Evolutionary conservation across 2,113 vertebrate genomes (phyloP), one percentile per base, ranked within the genome.

Genomic region (Neodontobutis hainanensis): DNA sequence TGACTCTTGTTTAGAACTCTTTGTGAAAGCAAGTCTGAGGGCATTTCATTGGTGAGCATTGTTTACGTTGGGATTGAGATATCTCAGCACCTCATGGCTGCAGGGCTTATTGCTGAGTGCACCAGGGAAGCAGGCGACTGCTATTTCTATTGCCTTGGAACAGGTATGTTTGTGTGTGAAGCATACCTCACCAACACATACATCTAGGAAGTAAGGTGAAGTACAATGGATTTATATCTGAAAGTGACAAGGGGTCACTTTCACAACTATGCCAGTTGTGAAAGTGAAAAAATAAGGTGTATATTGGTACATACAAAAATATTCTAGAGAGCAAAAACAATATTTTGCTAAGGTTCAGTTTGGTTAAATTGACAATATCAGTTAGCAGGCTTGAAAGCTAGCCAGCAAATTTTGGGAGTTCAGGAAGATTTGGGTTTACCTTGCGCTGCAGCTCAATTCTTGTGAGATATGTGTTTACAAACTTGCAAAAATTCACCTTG

Each of bases 71-170:
- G 75, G 81, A 81, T 51, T 58, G 70, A 65, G 74, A 59, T 77
- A 61, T 70, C 68, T 84, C 82, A 68, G 55, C 68, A 75, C 73
- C 71, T 74, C 64, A 65, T 75, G 83, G 81, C 75, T 77, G 81
- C 62, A 12, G 27, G 56, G 69, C 9, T 77, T 68, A 77, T 59
- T 55, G 52, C 52, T 55, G 12, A 36, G 78, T 66, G 70, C 77
- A 65, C 34, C 34, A 4, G 52, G 52, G 32, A 55, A 38, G 32
- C 34, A 72, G 48, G 74, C 63, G 73, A 45, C 36, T 58, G 48
- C 14, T 58, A 52, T 38, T 55, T 55, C 34, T 55, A 36, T 38
- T 55, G 52, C 34, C 14, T 55, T 55, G 36, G 35, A 55, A 38
- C 35, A 15, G 32, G 52, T 55, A 36, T 55, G 52, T 55, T 55